Conservation (phyloP, 2,797 vertebrate genomes). For the Gila robusta region DNA sequence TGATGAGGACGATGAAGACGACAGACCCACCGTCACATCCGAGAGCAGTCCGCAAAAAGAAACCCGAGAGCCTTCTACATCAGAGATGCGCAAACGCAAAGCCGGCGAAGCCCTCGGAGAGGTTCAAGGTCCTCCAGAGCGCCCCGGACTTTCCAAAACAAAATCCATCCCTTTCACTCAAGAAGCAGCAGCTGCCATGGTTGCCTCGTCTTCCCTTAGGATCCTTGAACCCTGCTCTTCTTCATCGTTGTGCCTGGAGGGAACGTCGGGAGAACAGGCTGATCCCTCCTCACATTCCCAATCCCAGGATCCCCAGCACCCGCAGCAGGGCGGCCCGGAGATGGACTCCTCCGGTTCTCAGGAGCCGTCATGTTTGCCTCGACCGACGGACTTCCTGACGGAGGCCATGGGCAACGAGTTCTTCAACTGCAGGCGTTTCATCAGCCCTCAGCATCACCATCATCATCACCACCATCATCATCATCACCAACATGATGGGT, state of each 20-base stretch:
- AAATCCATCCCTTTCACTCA: conserved; percentile 86
- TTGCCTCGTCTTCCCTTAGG: conserved; percentile 80
- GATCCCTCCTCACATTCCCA: conserved; percentile 44
- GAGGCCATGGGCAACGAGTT: conserved; percentile 93
- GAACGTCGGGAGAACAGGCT: conserved; percentile 76
- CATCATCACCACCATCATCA: conserved; percentile 90
- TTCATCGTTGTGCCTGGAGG: conserved; percentile 74
- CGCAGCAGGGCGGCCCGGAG: conserved; percentile 69
- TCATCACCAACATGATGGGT: conserved; percentile 85
- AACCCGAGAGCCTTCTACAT: conserved; percentile 65
- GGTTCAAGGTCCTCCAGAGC: conserved; percentile 76
- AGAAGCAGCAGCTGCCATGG: conserved; percentile 78
- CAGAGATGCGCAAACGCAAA: conserved; percentile 90
- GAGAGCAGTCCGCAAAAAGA: conserved; percentile 83
- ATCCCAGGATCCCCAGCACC: conserved; percentile 52
- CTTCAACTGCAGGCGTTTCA: conserved; percentile 96
- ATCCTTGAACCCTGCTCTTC: conserved; percentile 87
- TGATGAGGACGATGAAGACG: conserved; percentile 84
- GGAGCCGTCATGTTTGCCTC: conserved; percentile 88
- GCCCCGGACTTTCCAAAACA: conserved; percentile 70
- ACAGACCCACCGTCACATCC: conserved; percentile 70
- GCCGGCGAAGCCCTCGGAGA: conserved; percentile 90
- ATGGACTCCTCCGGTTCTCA: conserved; percentile 86
- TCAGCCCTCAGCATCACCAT: conserved; percentile 94
- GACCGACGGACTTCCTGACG: conserved; percentile 91